Conservation (phyloP, 2,888 invertebrate species). For the Drosophila quinaria region DNA sequence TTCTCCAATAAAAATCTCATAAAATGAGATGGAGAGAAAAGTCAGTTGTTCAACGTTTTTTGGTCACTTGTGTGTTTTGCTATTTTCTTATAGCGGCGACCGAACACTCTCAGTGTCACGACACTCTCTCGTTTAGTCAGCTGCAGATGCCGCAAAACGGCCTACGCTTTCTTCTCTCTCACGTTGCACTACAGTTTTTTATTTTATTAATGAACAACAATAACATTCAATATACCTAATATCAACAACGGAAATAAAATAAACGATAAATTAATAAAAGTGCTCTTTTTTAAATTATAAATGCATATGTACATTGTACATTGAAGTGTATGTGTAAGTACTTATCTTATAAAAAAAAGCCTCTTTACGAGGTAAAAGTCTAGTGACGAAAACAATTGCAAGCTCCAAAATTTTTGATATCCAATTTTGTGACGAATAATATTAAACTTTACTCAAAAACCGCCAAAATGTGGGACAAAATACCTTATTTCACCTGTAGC, state of each 20-base stretch:
- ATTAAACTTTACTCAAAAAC: too few relatives aligned
- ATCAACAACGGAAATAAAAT: not conserved
- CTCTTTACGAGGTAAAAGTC: too few relatives aligned
- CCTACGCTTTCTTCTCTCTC: slow-evolving; percentile 3
- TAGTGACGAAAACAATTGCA: too few relatives aligned
- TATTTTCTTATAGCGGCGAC: slow-evolving; percentile 48
- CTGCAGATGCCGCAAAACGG: slow-evolving; percentile 35
- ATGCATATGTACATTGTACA: not conserved
- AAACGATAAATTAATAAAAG: not conserved
- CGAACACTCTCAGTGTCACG: slow-evolving; percentile 10
- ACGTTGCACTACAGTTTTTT: not conserved
- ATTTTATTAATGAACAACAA: not conserved
- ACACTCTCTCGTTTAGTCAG: slow-evolving; percentile 22
- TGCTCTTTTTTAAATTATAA: not conserved
- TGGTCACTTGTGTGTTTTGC: slow-evolving; percentile 65
- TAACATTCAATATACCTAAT: not conserved
- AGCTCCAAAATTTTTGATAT: too few relatives aligned
- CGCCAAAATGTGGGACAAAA: too few relatives aligned
- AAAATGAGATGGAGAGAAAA: not conserved
- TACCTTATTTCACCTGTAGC: too few relatives aligned
- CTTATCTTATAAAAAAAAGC: too few relatives aligned
- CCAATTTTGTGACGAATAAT: too few relatives aligned
- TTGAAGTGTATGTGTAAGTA: not conserved
- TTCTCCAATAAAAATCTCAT: not conserved
- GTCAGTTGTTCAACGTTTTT: slow-evolving; percentile 7